phyloP scores from a whole-genome alignment of 1,140 invertebrate species.

The Solenopsis invicta region DNA sequence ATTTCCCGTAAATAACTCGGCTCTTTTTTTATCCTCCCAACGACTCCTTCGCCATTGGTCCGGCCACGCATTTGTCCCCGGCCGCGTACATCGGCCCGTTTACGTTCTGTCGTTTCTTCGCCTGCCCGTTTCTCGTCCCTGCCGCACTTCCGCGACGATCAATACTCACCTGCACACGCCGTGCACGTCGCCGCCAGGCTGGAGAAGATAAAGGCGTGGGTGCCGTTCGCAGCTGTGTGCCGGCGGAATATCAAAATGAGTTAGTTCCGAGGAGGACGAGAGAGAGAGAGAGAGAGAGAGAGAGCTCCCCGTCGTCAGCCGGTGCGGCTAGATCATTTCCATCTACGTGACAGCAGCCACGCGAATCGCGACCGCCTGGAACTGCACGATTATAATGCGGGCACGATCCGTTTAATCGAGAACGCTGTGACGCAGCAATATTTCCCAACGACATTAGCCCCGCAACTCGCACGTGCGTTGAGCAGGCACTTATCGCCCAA shows the following conservation, averaged over 20 bases:
- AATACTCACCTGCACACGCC: constrained; percentile 77
- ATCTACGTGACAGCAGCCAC: constrained; percentile 23
- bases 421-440: background rate
- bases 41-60: too few species aligned
- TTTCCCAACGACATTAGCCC: background rate
- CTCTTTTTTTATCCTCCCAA: background rate
- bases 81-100: background rate
- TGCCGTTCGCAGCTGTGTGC: constrained; percentile 43
- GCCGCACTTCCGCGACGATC: constrained; percentile 73
- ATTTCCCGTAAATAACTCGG: constrained; percentile 17
- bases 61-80: constrained; percentile 18
- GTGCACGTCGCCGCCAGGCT: constrained; percentile 40
- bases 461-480: background rate
- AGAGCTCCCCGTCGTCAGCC: background rate
- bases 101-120: constrained; percentile 48
- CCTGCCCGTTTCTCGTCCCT: constrained; percentile 64
- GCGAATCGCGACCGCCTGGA: constrained; percentile 17
- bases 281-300: too few species aligned
- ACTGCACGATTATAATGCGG: constrained; percentile 13
- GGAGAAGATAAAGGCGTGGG: constrained; percentile 59
- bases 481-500: background rate
- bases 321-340: constrained; percentile 16
- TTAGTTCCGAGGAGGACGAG: background rate
- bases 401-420: constrained; percentile 13
- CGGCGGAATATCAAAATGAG: constrained; percentile 5